These are phyloP conservation scores for Ariopsis seemanni DNA, from an alignment of 2,113 vertebrate species.

Conservation along the genomic window DNA sequence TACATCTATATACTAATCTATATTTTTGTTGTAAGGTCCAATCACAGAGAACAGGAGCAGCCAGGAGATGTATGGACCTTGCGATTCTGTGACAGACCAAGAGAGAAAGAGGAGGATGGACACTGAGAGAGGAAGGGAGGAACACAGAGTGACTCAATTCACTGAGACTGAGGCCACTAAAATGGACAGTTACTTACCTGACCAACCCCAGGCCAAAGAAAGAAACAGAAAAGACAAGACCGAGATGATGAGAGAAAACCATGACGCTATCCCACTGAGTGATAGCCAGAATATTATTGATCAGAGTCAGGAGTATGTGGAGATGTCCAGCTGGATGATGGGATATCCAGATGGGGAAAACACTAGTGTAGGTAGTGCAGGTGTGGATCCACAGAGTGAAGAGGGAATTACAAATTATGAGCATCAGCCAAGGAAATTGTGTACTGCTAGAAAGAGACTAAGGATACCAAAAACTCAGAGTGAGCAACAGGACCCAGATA, in stretches of 20 bases:
- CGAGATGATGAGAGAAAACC: neutral
- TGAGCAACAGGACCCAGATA: conserved; percentile 50
- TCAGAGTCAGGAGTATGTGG: conserved; percentile 7
- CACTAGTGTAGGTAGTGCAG: conserved; percentile 21
- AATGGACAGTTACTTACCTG: neutral
- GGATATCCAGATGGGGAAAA: conserved; percentile 24
- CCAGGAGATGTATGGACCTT: conserved; percentile 47
- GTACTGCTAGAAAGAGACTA: conserved; percentile 8
- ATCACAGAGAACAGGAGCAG: conserved; percentile 46
- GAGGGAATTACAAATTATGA: conserved; percentile 16
- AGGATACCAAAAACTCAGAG: conserved; percentile 8
- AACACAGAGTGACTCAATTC: neutral
- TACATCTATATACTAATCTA: neutral
- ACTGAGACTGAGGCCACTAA: neutral
- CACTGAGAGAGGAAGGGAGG: conserved; percentile 1
- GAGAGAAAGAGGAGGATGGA: neutral
- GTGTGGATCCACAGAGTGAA: conserved; percentile 23
- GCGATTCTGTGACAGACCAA: conserved; percentile 32
- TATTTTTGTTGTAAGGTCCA: neutral
- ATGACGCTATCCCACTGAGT: neutral
- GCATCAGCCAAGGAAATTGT: conserved; percentile 25
- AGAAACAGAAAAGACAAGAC: neutral
- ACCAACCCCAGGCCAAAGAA: neutral
- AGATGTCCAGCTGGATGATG: conserved; percentile 11
- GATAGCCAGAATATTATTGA: conserved; percentile 14